Percentiles rank a stretch among this genome's conserved stretches.
phyloP scores from a whole-genome alignment of 2,888 invertebrate genomes.

The Macrosiphum euphorbiae region DNA sequence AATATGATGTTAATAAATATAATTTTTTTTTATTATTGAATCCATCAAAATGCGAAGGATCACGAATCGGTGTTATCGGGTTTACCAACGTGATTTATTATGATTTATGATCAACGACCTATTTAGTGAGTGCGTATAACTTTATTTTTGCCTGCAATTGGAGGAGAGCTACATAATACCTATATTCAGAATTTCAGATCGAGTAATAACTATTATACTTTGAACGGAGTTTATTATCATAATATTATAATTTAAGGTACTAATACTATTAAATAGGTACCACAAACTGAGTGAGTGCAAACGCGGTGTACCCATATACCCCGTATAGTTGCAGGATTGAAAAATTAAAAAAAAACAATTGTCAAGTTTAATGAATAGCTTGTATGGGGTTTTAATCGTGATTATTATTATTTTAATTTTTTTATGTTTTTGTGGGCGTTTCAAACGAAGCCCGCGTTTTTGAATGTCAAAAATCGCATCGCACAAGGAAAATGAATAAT shows the following conservation, averaged over 20 bases:
- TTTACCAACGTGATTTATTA: conserved; percentile 22
- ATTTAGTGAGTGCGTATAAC: background rate
- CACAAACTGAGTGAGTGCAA: background rate
- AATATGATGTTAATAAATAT: background rate
- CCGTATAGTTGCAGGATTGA: background rate
- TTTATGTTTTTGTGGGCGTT: conserved; percentile 27
- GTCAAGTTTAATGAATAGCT: background rate
- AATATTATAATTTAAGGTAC: background rate
- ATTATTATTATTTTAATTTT: background rate
- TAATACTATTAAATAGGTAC: background rate
- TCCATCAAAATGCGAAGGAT: conserved; percentile 13
- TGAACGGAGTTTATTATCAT: background rate
- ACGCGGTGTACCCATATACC: background rate
- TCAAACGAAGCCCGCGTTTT: background rate
- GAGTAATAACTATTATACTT: background rate
- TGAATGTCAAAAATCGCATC: background rate
- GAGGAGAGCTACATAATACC: background rate
- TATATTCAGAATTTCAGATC: background rate
- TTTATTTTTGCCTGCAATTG: background rate
- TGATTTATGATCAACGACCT: conserved; percentile 30
- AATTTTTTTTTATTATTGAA: conserved; percentile 21
- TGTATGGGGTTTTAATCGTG: background rate
- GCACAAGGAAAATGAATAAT: background rate
- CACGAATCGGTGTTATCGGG: background rate
- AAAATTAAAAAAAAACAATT: background rate